These are phyloP conservation scores for Lepas anatifera DNA, from an alignment of 2,888 invertebrate genomes.

Conservation along the genomic window DNA sequence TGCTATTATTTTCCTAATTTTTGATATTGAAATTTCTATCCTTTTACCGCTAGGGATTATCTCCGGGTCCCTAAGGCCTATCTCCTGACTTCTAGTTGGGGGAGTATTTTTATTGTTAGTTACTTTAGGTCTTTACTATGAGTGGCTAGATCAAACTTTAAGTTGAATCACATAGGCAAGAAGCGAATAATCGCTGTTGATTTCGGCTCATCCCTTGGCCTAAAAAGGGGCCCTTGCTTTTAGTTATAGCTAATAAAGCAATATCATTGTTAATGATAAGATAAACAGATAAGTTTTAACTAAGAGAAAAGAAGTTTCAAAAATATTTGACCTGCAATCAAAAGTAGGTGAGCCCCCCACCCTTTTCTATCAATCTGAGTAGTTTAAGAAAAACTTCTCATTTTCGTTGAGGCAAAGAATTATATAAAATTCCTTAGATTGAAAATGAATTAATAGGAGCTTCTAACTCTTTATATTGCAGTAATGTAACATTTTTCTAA, in stretches of 20 bases:
- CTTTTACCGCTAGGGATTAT: slow-evolving; percentile 45
- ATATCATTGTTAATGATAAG: slow-evolving; percentile 52
- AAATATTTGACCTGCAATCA: slow-evolving; percentile 28
- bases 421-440: no score
- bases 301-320: slow-evolving; percentile 38
- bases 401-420: slow-evolving; percentile 51
- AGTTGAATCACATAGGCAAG: slow-evolving; percentile 40
- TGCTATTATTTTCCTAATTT: slow-evolving; percentile 56
- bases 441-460: no score
- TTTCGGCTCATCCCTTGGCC: slow-evolving; percentile 41
- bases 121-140: slow-evolving; percentile 41
- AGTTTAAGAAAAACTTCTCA: slow-evolving; percentile 52
- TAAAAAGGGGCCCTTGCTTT: slow-evolving; percentile 39
- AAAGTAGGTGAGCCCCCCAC: slow-evolving; percentile 45
- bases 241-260: slow-evolving; percentile 48
- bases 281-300: slow-evolving; percentile 46
- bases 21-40: slow-evolving; percentile 56
- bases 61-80: slow-evolving; percentile 31
- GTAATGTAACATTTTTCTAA: slow-evolving; percentile 30
- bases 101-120: slow-evolving; percentile 42
- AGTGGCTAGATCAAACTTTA: slow-evolving; percentile 49
- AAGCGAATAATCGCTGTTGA: slow-evolving; percentile 40
- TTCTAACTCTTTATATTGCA: no score
- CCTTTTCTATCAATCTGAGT: slow-evolving; percentile 46
- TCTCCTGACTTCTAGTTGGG: slow-evolving; percentile 29